Percentiles rank a stretch among this genome's conserved stretches.
phyloP scores from a whole-genome alignment of 2,113 vertebrate genomes.

The Chlorodrepanis virens region DNA sequence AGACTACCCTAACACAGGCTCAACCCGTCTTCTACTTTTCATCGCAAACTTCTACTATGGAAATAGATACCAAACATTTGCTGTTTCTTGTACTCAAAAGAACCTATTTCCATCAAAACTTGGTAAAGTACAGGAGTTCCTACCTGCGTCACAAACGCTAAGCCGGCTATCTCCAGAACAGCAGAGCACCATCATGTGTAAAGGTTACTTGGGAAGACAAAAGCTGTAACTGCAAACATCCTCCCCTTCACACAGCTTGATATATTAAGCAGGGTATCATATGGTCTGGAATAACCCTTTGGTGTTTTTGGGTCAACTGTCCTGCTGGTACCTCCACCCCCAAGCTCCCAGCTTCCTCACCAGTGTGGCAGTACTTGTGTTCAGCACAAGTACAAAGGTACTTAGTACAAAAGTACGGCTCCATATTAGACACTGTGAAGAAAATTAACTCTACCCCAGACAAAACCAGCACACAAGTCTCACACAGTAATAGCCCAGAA shows the following conservation, averaged over 20 bases:
- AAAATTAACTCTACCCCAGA: neutral
- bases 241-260: too few relatives aligned
- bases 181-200: neutral
- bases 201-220: neutral
- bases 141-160: neutral
- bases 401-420: neutral
- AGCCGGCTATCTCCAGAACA: neutral
- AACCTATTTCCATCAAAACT: neutral
- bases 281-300: neutral
- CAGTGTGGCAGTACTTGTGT: rapidly evolving
- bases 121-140: neutral
- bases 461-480: neutral
- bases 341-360: neutral
- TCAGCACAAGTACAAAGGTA: neutral
- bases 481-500: neutral
- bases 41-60: neutral
- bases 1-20: neutral
- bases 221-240: neutral
- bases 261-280: neutral
- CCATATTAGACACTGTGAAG: neutral
- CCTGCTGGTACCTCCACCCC: too few relatives aligned
- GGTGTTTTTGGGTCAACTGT: neutral
- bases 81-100: neutral
- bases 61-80: neutral
- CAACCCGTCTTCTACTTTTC: neutral